Evolutionary conservation across 2,797 vertebrate species (phyloP).

Genomic region (Coluber constrictor): DNA sequence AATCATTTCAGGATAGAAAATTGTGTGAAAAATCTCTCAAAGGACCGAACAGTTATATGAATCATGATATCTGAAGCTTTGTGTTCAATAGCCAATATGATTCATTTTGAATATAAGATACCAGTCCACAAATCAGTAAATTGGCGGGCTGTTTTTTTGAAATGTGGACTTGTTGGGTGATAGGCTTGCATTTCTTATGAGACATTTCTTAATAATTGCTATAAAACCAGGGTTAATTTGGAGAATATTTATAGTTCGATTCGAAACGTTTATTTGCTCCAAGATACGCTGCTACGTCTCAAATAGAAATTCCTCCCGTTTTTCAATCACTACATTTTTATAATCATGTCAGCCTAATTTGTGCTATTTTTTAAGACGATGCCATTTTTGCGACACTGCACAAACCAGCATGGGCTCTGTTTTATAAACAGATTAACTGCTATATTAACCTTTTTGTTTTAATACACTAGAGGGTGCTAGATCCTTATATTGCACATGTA

Average conservation of each 20-base stretch:
- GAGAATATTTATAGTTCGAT: not conserved
- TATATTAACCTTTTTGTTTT: constrained; percentile 61
- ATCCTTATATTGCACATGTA: constrained; percentile 66
- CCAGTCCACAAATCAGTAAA: not conserved
- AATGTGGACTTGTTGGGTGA: not conserved
- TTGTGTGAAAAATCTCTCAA: not conserved
- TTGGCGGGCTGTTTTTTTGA: not conserved
- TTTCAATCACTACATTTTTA: not conserved
- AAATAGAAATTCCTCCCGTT: not conserved
- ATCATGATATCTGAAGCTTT: not conserved
- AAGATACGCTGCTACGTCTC: not conserved
- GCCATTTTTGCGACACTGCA: not conserved
- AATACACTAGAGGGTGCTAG: constrained; percentile 79
- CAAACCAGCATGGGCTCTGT: not conserved
- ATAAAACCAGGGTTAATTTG: not conserved
- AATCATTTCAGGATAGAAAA: not conserved
- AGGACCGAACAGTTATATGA: not conserved
- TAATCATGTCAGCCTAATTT: not conserved
- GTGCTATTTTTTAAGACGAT: not conserved
- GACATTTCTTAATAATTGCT: not conserved
- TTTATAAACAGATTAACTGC: constrained; percentile 64
- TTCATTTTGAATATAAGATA: not conserved
- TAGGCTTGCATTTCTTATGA: not conserved
- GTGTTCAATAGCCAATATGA: not conserved
- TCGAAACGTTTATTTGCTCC: not conserved